Conservation (phyloP, 1,140 invertebrate genomes). For the Telenomus remus region DNA sequence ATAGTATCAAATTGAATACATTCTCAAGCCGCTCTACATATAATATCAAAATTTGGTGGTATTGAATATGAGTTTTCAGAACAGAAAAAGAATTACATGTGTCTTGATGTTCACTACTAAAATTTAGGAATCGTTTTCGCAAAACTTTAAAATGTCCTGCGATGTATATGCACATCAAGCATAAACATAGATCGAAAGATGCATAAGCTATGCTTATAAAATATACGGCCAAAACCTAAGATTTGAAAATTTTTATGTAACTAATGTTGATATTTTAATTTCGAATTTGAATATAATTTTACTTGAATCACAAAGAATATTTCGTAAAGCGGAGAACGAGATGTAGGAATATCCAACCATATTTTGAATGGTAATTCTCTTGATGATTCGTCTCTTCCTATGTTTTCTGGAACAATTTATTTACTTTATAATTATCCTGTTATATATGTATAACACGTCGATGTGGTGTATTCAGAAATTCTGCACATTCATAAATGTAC, state of each 20-base stretch:
- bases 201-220: slow-evolving; percentile 15
- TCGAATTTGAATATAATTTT: no score
- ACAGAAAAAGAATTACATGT: background rate
- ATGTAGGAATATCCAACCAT: slow-evolving; percentile 14
- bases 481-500: no score
- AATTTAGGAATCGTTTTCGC: background rate
- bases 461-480: no score
- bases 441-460: no score
- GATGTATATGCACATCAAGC: slow-evolving; percentile 10
- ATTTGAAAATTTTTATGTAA: no score
- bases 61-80: slow-evolving; percentile 11
- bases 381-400: background rate
- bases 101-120: background rate
- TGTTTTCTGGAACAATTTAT: background rate
- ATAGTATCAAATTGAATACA: slow-evolving; percentile 19
- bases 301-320: slow-evolving; percentile 14
- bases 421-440: no score
- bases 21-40: slow-evolving; percentile 29
- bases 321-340: slow-evolving; percentile 16
- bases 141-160: slow-evolving; percentile 32
- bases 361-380: slow-evolving; percentile 23
- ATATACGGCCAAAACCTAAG: slow-evolving; percentile 3
- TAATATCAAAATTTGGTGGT: slow-evolving; percentile 17
- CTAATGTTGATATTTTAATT: no score
- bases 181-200: slow-evolving; percentile 21